Evolutionary conservation across 2,113 vertebrate genomes (phyloP), one percentile per base, ranked within the genome.

Genomic region (Felis catus): DNA sequence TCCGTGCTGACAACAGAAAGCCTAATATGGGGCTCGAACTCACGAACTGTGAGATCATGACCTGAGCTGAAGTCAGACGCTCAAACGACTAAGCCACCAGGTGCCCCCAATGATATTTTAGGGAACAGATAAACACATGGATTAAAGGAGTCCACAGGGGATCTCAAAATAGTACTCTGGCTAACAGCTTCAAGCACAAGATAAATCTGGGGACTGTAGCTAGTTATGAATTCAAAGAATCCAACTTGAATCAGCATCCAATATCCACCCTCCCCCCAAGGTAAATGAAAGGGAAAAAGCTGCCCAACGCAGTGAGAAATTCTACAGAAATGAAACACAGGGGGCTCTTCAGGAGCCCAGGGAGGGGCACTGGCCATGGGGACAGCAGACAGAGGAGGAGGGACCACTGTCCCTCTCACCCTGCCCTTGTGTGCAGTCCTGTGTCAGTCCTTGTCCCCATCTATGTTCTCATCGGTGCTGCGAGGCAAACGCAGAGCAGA

Each of bases 141-240:
- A 91, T 66, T 65, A 92, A 88, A 87, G 71, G 70, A 97, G 95
- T 94, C 83, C 92, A 90, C 6, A 85, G 53, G 96, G 76, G 63
- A 92, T 81, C 73, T 87, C 86, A 92, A 97, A 93, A 83, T 96
- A 84, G 31, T 74, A 80, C 29, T 96, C 5, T 48, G 80, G 51
- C 23, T 51, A 93, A 93, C 5, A 95, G 76, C 65, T 97, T 96
- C 45, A 97, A 92, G 33, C 65, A 95, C 93, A 95, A 39, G 93
- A 45, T 83, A 31, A 14, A 74, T 41, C 13, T 36, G n/a, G 65
- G n/a, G 71, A 82, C 1, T 41, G 15, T 45, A 95, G 85, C 41
- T 48, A 1, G 14, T 51, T 94, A 79, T 48, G 45, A 91, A 92
- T 80, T 90, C 29, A 78, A 95, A 98, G 76, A 91, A 97, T 33